Base-by-base conservation (phyloP, 2,113 vertebrate genomes). In the Coptodon bakossiorum region DNA sequence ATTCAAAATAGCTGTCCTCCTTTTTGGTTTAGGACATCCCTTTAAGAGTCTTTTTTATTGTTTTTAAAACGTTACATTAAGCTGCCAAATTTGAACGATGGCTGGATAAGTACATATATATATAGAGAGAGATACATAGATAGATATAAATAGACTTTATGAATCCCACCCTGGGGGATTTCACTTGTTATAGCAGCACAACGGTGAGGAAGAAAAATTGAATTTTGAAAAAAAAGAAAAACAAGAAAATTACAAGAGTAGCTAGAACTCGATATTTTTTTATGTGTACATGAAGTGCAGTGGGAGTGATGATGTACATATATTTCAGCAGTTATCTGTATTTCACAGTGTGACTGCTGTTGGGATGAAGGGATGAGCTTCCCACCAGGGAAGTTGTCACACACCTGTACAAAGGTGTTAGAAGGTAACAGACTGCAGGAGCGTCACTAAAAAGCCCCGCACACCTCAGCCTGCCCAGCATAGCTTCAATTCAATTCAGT, bases 401-500 rank as follows among this genome's bases (percentile, higher is more conserved):
- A 56, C 24, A 54, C 24, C 24, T 29, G 24, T 57, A 29, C 56
- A 59, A 29, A 59, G 56, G 56, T 29, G 24, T 59, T 16, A 59
- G 56, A 59, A 29, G 24, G 56, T 59, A 59, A 57, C 29, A 57
- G 56, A 16, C 24, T 57, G 24, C 4, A 29, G 24, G 24, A 16
- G 7, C 3, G 7, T 9, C 56, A 27, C 56, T 59, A 8, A 59
- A 59, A 29, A 59, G 56, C 1, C 56, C 3, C 0, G 4, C 56
- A 2, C 56, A 31, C 27, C 56, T 6, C 27, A 9, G 5, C 7
- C 56, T 1, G 14, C 27, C 14, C 56, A 31, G 27, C 27, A 61
- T 14, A 61, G 12, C 54, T 57, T 57, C 54, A 3, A 3, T 57
- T 57, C 54, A 27, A 0, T 57, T 57, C 54, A 27, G 0, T 57